Base-by-base conservation (phyloP, 2,888 invertebrate genomes). In the Acronicta alni region DNA sequence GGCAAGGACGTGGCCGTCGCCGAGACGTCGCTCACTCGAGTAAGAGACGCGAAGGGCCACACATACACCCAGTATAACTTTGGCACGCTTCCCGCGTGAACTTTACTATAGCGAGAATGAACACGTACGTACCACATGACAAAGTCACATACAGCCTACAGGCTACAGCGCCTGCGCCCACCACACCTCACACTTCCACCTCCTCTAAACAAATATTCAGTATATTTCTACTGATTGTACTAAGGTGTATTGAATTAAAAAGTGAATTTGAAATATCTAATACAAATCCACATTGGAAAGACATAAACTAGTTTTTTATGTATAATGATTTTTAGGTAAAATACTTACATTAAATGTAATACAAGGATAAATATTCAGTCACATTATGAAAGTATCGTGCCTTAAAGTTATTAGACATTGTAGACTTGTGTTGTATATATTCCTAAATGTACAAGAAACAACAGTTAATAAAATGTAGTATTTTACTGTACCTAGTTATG, bases 11-110 rank as follows among this genome's bases (percentile, higher is more conserved):
- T 95, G 86, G 95, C 95, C 85, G 96, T 96, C 81, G 97, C 97
- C 89, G 97, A 97, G 94, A 97, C 97, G 71, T 96, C 97, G 80
- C 95, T 97, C 88, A 97, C 96, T 91, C 95, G 97, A 96, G 97
- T 97, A 97, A 96, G 96, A 91, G 87, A 87, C 80, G 86, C 84
- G 71, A 74, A 72, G 59, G 80, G 73, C 54, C 68, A 72, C 62
- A 67, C 70, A 67, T 84, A 81, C 81, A 88, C 86, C 76, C 88
- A 89, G 72, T 93, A 90, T 85, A 85, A 86, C 80, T 91, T 91
- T 85, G 87, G 89, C 76, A 77, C 86, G 85, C 84, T 88, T 67
- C 80, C 80, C 60, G 81, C 88, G 82, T 90, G 85, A 89, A 79
- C 84, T 77, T 76, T 55, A 48, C 15, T 51, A 55, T 54, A 70